phyloP scores from a whole-genome alignment of 2,113 vertebrate genomes.

The Nipponia nippon region DNA sequence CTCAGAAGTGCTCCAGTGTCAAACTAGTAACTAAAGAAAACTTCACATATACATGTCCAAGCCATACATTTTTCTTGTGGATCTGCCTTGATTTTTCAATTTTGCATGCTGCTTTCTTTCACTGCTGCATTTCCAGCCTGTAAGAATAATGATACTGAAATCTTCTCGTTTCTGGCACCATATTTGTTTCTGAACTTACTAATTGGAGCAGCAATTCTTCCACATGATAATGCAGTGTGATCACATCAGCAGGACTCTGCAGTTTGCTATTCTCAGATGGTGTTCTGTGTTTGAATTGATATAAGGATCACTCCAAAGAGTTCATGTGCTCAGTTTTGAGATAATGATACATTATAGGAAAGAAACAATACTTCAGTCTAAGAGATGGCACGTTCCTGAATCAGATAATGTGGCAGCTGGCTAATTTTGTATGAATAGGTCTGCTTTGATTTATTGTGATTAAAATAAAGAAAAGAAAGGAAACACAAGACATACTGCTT shows the following conservation, averaged over 20 bases:
- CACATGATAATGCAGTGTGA: neutral
- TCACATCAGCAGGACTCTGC: neutral
- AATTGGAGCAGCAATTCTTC: neutral
- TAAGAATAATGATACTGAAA: neutral
- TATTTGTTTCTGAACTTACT: neutral
- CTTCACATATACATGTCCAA: neutral
- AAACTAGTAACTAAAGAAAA: neutral
- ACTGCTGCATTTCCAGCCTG: neutral
- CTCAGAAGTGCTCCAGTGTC: neutral
- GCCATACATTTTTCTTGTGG: neutral
- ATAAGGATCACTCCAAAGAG: neutral
- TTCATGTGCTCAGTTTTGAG: neutral
- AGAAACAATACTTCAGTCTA: neutral
- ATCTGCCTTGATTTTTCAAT: neutral
- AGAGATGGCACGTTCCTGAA: neutral
- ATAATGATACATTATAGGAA: neutral
- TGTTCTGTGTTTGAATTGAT: neutral
- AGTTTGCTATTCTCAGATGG: neutral
- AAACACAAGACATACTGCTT: neutral
- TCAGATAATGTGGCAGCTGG: neutral
- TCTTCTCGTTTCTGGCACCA: neutral
- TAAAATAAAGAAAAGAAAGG: neutral
- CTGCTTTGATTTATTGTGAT: neutral
- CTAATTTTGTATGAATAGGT: neutral
- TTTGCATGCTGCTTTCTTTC: neutral